A percentile compares a stretch with the other conserved stretches of the same genome.
Conservation (phyloP, 1,140 invertebrate species). For the Ctenoplectra terminalis region DNA sequence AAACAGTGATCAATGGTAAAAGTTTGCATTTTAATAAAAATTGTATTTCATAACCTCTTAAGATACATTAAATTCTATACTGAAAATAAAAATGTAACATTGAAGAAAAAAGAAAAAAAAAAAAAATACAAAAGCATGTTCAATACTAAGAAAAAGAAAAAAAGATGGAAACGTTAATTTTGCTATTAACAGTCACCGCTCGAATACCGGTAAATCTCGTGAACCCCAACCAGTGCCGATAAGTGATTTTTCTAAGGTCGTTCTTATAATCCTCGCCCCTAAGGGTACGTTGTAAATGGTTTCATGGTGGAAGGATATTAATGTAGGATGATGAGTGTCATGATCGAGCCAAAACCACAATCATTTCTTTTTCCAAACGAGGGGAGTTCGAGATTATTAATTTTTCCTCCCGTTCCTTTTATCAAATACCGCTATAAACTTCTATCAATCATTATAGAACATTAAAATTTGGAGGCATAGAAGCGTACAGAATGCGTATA, state of each 20-base stretch:
- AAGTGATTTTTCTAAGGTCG: conserved; percentile 48
- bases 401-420: not conserved
- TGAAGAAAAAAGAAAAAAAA: too few relatives aligned
- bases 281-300: conserved; percentile 39
- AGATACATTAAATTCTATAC: too few relatives aligned
- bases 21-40: too few relatives aligned
- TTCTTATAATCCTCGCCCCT: conserved; percentile 31
- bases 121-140: too few relatives aligned
- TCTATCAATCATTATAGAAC: too few relatives aligned
- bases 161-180: conserved; percentile 39
- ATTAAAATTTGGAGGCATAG: too few relatives aligned
- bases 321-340: conserved; percentile 39
- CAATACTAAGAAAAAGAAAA: too few relatives aligned
- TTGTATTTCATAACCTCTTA: too few relatives aligned
- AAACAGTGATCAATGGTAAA: too few relatives aligned
- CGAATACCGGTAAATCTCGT: conserved; percentile 31
- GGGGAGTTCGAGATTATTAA: conserved; percentile 6
- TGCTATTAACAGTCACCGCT: conserved; percentile 30
- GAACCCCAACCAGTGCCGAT: conserved; percentile 27
- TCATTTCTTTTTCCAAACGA: not conserved
- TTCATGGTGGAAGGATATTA: conserved; percentile 37
- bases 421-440: not conserved
- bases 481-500: too few relatives aligned
- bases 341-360: conserved; percentile 12
- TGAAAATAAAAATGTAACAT: too few relatives aligned